Evolutionary conservation across 2,113 vertebrate genomes (phyloP).

Genomic region (Xenopus laevis): DNA sequence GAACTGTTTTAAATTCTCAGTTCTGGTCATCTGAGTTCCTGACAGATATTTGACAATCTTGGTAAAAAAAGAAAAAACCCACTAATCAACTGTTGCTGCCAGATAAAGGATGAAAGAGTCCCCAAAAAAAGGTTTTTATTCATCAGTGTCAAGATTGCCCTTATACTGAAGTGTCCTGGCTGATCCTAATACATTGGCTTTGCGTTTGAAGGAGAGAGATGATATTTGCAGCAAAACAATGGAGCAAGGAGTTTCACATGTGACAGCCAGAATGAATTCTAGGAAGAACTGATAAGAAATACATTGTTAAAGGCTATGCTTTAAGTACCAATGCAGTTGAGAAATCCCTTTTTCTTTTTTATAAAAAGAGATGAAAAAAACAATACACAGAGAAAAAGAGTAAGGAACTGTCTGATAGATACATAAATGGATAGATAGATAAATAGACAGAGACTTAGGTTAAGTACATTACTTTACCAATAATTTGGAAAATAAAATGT

Average conservation of each 20-base stretch:
- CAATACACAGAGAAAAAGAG: no score
- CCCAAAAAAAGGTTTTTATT: constrained; percentile 20
- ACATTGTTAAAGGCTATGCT: neutral
- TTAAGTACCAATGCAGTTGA: no score
- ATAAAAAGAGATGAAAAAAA: no score
- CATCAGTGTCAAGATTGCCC: constrained; percentile 38
- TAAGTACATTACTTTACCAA: no score
- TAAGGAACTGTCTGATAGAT: no score
- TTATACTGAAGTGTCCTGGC: constrained; percentile 12
- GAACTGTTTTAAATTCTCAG: neutral
- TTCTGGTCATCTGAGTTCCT: neutral
- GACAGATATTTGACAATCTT: constrained; percentile 15
- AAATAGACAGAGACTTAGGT: no score
- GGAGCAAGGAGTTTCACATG: neutral
- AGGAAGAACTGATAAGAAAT: constrained; percentile 5
- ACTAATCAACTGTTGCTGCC: constrained; percentile 17
- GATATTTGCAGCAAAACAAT: constrained; percentile 33
- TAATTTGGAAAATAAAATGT: no score
- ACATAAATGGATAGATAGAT: no score
- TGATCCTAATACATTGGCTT: neutral
- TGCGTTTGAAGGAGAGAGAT: constrained; percentile 29
- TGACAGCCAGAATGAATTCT: constrained; percentile 5
- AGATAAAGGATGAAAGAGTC: constrained; percentile 4
- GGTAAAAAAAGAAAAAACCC: neutral
- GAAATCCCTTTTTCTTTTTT: no score